Evolutionary conservation across 2,797 vertebrate genomes (phyloP), one percentile per base, ranked within the genome.

Genomic region (Sylvilagus floridanus): DNA sequence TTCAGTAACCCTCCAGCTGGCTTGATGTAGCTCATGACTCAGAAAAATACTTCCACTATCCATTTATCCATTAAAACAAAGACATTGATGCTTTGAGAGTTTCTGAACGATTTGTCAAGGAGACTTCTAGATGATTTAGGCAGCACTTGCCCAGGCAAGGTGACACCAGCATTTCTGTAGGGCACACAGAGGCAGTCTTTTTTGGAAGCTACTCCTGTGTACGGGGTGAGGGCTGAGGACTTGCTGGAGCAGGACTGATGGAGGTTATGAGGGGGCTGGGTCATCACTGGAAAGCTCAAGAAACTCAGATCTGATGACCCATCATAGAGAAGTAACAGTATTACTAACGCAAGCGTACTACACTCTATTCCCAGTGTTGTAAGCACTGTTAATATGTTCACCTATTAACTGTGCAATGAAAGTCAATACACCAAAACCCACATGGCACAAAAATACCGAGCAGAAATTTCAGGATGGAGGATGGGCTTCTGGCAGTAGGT

Each of bases 41-140:
- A 32, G 50, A 35, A 86, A 95, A 93, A 71, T 42, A 21, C 50
- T 86, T 57, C 16, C 3, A 3, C 16, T 88, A 52, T 57, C 37
- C 86, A 35, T 79, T 87, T 87, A 50, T 65, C 37, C 11, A 12
- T 72, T 79, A 88, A 84, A 81, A 94, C 76, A 66, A 79, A 75
- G 19, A 71, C 26, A 21, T 47, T 2, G 9, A 28, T 47, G 22
- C 81, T 52, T 79, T 52, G 26, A 88, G 68, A 92, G 42, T 62
- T 71, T 92, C 73, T n/a, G 57, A 35, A 35, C 35, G 2, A 90
- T 37, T n/a, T 4, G 24, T 42, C 82, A 82, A 57, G 75, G 37
- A 78, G 69, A 57, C n/a, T 82, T n/a, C 47, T 54, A 52, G 47
- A n/a, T 79, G 32, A 81, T 4, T 32, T 30, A 87, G 88, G 32